These are phyloP conservation scores for Synanthedon tipuliformis DNA, from an alignment of 2,888 invertebrate species.

Conservation along the genomic window DNA sequence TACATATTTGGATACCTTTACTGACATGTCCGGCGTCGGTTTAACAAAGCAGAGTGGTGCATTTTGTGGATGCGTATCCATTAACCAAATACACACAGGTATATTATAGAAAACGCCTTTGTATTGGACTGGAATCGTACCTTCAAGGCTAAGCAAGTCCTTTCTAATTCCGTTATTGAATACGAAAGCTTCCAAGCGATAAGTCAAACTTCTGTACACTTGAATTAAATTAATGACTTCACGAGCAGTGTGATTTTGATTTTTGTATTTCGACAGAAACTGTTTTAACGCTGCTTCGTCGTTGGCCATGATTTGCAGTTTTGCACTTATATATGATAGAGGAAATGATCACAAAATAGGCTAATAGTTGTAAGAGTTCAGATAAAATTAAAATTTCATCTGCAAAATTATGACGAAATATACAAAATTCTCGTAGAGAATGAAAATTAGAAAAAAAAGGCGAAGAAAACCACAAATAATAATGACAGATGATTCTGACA, in stretches of 20 bases:
- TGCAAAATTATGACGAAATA: constrained; percentile 1
- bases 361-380: constrained; percentile 4
- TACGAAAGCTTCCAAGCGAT: constrained; percentile 71
- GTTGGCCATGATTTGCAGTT: constrained; percentile 41
- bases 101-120: constrained; percentile 94
- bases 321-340: constrained; percentile 3
- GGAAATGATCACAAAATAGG: constrained; percentile 4
- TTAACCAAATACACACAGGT: constrained; percentile 94
- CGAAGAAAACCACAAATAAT: no score
- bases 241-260: constrained; percentile 53
- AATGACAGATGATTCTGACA: no score
- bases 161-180: constrained; percentile 89
- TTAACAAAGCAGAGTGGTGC: constrained; percentile 95
- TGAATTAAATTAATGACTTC: constrained; percentile 58
- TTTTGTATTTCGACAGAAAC: constrained; percentile 55
- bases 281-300: constrained; percentile 52
- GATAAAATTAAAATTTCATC: constrained; percentile 6
- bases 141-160: constrained; percentile 85
- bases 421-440: neutral
- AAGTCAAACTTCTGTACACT: constrained; percentile 53
- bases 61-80: constrained; percentile 97
- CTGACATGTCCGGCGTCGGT: constrained; percentile 95
- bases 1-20: constrained; percentile 94
- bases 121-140: constrained; percentile 93
- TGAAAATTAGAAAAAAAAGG: no score